A percentile compares a stretch with the other conserved stretches of the same genome.
Conservation (phyloP, 2,888 invertebrate genomes). For the Allophyes oxyacanthae region DNA sequence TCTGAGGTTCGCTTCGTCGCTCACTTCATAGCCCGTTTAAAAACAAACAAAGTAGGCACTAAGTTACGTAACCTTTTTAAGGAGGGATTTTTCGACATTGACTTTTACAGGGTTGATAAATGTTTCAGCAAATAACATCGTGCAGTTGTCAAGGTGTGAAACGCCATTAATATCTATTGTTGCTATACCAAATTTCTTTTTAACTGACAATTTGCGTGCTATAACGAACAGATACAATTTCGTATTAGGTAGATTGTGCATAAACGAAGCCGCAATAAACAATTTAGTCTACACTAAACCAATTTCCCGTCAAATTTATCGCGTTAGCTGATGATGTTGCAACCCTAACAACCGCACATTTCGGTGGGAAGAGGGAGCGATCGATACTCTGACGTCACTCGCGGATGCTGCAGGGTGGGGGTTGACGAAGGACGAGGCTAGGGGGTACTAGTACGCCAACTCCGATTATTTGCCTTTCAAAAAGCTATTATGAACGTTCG, state of each 20-base stretch:
- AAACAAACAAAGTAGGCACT: constrained; percentile 24
- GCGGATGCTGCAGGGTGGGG: constrained; percentile 72
- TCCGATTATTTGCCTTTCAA: constrained; percentile 70
- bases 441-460: constrained; percentile 63
- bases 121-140: constrained; percentile 12
- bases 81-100: constrained; percentile 21
- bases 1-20: too few relatives aligned
- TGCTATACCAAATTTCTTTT: neutral
- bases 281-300: constrained; percentile 47
- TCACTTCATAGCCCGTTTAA: constrained; percentile 22
- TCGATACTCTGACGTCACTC: constrained; percentile 86
- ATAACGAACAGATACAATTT: constrained; percentile 7
- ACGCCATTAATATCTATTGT: neutral
- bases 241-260: constrained; percentile 2
- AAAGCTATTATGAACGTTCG: constrained; percentile 72
- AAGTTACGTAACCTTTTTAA: constrained; percentile 37
- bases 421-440: constrained; percentile 50
- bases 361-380: constrained; percentile 72
- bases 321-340: constrained; percentile 52
- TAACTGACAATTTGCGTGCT: constrained; percentile 20
- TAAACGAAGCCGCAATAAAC: constrained; percentile 42
- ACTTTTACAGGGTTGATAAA: constrained; percentile 43
- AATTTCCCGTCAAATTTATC: constrained; percentile 54
- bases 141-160: neutral
- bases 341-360: constrained; percentile 71